Conservation (phyloP, 2,888 invertebrate genomes). For the Aquatica leii region DNA sequence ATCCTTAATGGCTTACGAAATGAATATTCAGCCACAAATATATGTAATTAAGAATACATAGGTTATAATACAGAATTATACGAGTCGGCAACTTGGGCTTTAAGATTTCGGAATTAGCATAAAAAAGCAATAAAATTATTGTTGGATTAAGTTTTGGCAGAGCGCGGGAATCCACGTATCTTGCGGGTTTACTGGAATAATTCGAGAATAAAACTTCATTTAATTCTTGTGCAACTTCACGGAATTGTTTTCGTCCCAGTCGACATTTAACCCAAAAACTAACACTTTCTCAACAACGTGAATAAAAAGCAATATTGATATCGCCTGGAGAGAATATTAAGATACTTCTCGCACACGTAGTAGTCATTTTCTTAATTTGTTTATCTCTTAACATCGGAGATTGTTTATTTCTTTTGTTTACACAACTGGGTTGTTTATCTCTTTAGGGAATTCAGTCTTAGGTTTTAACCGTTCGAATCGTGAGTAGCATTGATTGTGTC, state of each 20-base stretch:
- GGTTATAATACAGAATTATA: constrained; percentile 51
- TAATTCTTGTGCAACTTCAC: constrained; percentile 34
- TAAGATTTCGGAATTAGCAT: constrained; percentile 53
- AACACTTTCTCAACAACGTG: constrained; percentile 27
- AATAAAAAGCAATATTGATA: constrained; percentile 28
- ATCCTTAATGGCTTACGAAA: constrained; percentile 33
- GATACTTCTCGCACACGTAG: constrained; percentile 24
- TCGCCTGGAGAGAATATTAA: constrained; percentile 24
- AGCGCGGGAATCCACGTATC: constrained; percentile 39
- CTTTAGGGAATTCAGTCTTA: no score
- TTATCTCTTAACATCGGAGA: constrained; percentile 28
- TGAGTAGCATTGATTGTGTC: no score
- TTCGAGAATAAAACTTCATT: constrained; percentile 38
- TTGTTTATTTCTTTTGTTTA: no score
- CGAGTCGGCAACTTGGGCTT: constrained; percentile 46
- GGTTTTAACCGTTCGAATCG: no score
- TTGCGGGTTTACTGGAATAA: constrained; percentile 39
- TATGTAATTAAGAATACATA: constrained; percentile 49
- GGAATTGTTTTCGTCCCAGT: constrained; percentile 34
- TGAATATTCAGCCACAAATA: constrained; percentile 45
- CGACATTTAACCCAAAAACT: no score
- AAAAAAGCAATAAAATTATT: constrained; percentile 56
- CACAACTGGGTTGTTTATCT: no score
- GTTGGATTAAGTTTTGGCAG: constrained; percentile 51
- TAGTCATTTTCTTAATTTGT: constrained; percentile 28